Evolutionary conservation across 2,888 invertebrate species (phyloP), one percentile per base, ranked within the genome.

Genomic region (Pyrrhia umbra): DNA sequence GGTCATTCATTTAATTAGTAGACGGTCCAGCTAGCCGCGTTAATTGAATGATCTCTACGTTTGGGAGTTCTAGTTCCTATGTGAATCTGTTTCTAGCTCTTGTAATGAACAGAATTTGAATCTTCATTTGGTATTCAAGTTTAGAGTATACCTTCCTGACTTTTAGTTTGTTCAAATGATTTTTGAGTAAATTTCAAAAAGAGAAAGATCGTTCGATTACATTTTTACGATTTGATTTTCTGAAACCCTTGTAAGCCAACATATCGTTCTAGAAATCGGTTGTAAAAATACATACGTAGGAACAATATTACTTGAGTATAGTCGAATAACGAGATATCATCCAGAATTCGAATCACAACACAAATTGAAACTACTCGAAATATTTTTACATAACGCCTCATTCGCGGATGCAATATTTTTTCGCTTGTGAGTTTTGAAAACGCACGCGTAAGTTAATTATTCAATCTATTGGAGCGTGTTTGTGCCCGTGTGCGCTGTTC

Each of bases 401-500:
- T 67, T 67, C 42, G 43, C 51, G 23, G n/a, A 63, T 63, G 60
- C 68, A 65, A 67, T 64, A 57, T 65, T 72, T 69, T 80, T 68
- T 71, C 62, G 57, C 59, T 60, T 51, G 61, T 73, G 75, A 70
- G 68, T 71, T 73, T 80, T 82, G 64, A 76, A 78, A 83, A 83
- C 75, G 72, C 64, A 42, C 66, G 65, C 71, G 67, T 80, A 78
- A 78, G 81, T 85, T 76, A 84, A 86, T 86, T 84, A 86, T 84
- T 81, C 84, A 84, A 83, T 73, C 75, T 85, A 72, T 79, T 80
- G 85, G 75, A 76, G 79, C 83, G 81, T 75, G 65, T 50, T 73
- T 67, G 49, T 45, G 46, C 30, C 51, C 42, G n/a, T n/a, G n/a
- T n/a, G n/a, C 30, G 49, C 39, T 58, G 23, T 60, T 59, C 59